Percentiles rank a stretch among this genome's conserved stretches.
Evolutionary conservation across 2,113 vertebrate species (phyloP).

Genomic region (Oncorhynchus clarkii): DNA sequence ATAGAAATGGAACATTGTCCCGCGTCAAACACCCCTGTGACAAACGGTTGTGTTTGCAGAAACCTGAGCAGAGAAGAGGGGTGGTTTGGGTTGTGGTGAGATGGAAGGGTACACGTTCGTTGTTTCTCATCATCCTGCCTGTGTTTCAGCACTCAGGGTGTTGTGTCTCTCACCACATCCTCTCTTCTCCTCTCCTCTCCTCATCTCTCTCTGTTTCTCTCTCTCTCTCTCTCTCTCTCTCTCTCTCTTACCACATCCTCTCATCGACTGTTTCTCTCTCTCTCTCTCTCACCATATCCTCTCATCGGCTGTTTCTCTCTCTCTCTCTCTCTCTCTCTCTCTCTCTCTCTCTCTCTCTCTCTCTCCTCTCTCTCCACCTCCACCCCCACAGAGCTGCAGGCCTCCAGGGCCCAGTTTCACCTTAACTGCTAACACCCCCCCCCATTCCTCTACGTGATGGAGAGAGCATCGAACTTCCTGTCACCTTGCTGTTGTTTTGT

Average conservation of each 20-base stretch:
- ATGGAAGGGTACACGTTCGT: constrained; percentile 7
- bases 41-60: not conserved
- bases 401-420: constrained; percentile 1
- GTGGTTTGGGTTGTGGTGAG: constrained; percentile 33
- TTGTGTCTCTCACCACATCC: too few relatives aligned
- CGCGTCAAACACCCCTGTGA: not conserved
- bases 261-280: too few relatives aligned
- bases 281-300: too few relatives aligned
- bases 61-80: not conserved
- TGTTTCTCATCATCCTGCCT: constrained; percentile 27
- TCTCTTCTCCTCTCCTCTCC: too few relatives aligned
- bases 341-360: too few relatives aligned
- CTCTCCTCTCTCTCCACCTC: rapidly evolving
- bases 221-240: too few relatives aligned
- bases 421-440: constrained; percentile 17
- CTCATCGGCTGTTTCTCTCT: too few relatives aligned
- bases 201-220: too few relatives aligned
- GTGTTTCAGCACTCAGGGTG: constrained; percentile 12
- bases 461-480: constrained; percentile 15
- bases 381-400: constrained; percentile 4
- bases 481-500: too few relatives aligned
- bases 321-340: constrained; percentile 8
- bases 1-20: not conserved
- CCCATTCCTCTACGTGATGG: constrained; percentile 5
- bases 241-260: too few relatives aligned